Evolutionary conservation across 2,797 vertebrate species (phyloP).

Genomic region (Leucoraja ocellata): DNA sequence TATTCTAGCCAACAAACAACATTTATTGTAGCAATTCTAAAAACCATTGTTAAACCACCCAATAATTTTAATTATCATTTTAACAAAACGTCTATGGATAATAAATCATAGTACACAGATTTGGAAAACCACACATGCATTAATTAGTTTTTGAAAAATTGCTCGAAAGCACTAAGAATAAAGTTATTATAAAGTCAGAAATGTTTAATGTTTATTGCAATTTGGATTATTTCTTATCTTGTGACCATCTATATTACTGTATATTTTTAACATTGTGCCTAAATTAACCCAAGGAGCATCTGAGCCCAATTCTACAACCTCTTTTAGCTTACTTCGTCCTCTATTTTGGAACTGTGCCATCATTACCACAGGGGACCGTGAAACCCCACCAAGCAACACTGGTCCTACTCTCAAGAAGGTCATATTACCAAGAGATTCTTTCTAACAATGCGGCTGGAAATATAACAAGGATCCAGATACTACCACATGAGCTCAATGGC

Average conservation of each 20-base stretch:
- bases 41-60: background rate
- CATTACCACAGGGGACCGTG: background rate
- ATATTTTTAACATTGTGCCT: slow-evolving; percentile 25
- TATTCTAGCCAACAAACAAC: background rate
- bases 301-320: slow-evolving; percentile 25
- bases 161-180: slow-evolving; percentile 4
- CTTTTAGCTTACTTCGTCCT: slow-evolving; percentile 8
- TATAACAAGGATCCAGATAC: background rate
- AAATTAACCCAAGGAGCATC: slow-evolving; percentile 21
- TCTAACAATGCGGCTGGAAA: background rate
- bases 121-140: background rate
- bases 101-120: background rate
- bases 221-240: background rate
- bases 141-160: background rate
- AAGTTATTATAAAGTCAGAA: background rate
- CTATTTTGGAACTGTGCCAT: background rate
- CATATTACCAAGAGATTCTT: slow-evolving; percentile 4
- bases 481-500: slow-evolving; percentile 23
- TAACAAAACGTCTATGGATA: background rate
- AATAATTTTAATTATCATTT: slow-evolving; percentile 13
- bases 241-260: slow-evolving; percentile 11
- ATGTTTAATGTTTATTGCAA: slow-evolving; percentile 4
- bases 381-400: slow-evolving; percentile 1
- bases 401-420: background rate
- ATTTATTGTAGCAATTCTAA: background rate